Evolutionary conservation across 1,140 invertebrate species (phyloP), one percentile per base, ranked within the genome.

Genomic region (Anagrus nilaparvatae): DNA sequence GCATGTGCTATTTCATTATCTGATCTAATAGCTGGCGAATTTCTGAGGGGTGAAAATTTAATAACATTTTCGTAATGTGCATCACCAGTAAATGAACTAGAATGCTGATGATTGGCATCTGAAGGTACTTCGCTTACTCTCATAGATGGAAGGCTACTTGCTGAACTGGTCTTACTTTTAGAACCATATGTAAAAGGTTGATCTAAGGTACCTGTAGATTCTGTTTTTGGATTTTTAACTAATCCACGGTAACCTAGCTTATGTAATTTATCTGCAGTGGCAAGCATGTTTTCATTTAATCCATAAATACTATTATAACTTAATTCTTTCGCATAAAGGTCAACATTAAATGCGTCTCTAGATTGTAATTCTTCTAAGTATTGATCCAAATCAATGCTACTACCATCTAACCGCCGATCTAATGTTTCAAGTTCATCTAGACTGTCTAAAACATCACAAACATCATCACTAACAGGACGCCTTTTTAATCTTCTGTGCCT

Each of bases 401-500:
- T 63, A 6, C 76, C 72, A 47, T 77, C 74, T 24, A 76, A 71
- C 42, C 72, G 65, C 40, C 72, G 72, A 37, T 73, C 73, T 9
- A 76, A 55, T 4, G 74, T 74, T 46, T 77, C 74, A n/a, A 81
- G 67, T 51, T 82, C 77, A 24, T 69, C 61, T 0, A 67, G 40
- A 25, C 64, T 65, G 31, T 68, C 63, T 2, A 72, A 42, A 5
- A 67, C 62, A n/a, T 68, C 62, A 19, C 69, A 61, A 14, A 72
- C 60, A 12, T 71, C 67, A 50, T 80, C 80, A 10, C 81, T 84
- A 1, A 86, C 69, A 0, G 82, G 82, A 46, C 81, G 65, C 29
- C 82, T 67, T 48, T 82, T 84, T 8, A 79, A 53, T 47, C 77
- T 71, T n/a, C 73, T 69, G 12, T 65, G 53, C 13, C 61, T 50